Evolutionary conservation across 2,888 invertebrate genomes (phyloP).

Genomic region (Lampropteryx suffumata): DNA sequence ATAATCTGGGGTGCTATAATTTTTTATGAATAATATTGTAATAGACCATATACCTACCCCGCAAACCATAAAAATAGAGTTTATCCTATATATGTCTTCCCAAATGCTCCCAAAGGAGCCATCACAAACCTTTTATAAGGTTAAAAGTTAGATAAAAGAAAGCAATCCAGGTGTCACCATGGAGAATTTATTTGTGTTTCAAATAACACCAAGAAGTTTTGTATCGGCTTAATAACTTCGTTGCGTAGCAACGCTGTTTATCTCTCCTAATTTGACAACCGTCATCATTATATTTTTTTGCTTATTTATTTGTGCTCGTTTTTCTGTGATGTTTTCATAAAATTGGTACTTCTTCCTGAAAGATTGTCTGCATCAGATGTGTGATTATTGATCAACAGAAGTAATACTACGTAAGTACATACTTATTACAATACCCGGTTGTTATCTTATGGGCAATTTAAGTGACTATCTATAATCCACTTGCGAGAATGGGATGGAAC

Average conservation of each 20-base stretch:
- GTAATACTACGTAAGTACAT: too few species aligned
- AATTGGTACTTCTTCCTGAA: neutral
- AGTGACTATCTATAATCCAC: too few species aligned
- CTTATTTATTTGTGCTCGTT: constrained; percentile 16
- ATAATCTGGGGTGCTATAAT: too few species aligned
- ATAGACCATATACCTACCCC: too few species aligned
- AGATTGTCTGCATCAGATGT: constrained; percentile 1
- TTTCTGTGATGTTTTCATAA: constrained; percentile 21
- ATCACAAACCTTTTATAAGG: neutral
- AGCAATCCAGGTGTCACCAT: constrained; percentile 15
- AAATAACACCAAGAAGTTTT: constrained; percentile 18
- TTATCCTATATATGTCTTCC: too few species aligned
- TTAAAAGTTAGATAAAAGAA: too few species aligned
- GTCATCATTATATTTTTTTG: constrained; percentile 12
- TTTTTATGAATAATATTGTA: too few species aligned
- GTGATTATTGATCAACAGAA: neutral
- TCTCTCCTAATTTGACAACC: constrained; percentile 16
- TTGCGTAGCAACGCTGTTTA: constrained; percentile 26
- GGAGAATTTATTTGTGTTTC: constrained; percentile 19
- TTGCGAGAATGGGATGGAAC: too few species aligned
- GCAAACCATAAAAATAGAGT: too few species aligned
- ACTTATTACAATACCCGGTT: too few species aligned
- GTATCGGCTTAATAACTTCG: constrained; percentile 22
- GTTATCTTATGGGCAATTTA: too few species aligned
- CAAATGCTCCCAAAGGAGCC: neutral